These are phyloP conservation scores for Paracyclopina nana DNA, from an alignment of 1,140 invertebrate genomes.

Conservation along the genomic window DNA sequence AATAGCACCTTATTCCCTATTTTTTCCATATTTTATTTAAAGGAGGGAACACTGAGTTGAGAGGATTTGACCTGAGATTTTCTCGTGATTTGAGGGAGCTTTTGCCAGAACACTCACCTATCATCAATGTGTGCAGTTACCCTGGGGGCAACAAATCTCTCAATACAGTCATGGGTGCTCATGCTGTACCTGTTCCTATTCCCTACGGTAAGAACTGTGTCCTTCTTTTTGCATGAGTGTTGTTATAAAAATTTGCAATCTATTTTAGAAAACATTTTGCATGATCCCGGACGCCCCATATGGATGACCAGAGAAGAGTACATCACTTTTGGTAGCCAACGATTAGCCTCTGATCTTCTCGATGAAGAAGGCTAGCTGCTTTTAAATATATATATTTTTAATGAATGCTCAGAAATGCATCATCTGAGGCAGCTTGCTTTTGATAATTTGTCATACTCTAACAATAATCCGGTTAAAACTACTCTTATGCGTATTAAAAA, in stretches of 20 bases:
- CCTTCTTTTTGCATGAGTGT: constrained; percentile 26
- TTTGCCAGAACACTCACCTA: constrained; percentile 27
- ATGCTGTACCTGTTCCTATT: constrained; percentile 16
- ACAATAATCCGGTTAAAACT: no score
- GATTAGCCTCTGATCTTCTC: constrained; percentile 19
- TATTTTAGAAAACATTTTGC: neutral
- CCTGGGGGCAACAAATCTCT: constrained; percentile 25
- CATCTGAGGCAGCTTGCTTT: no score
- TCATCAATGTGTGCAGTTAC: constrained; percentile 29
- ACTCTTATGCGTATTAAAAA: no score
- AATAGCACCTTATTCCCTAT: no score
- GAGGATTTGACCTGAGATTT: constrained; percentile 29
- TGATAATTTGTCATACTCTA: no score
- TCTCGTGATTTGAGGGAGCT: constrained; percentile 28
- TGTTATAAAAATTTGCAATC: neutral
- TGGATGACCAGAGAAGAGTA: constrained; percentile 33
- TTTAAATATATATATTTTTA: no score
- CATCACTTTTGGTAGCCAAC: constrained; percentile 31
- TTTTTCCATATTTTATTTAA: neutral
- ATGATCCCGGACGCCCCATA: constrained; percentile 27
- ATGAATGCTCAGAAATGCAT: no score
- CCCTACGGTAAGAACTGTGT: constrained; percentile 18
- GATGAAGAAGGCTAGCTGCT: neutral
- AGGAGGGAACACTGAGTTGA: constrained; percentile 30
- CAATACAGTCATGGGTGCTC: constrained; percentile 33